Evolutionary conservation across 2,888 invertebrate genomes (phyloP).

Genomic region (Ecliptopera silaceata): DNA sequence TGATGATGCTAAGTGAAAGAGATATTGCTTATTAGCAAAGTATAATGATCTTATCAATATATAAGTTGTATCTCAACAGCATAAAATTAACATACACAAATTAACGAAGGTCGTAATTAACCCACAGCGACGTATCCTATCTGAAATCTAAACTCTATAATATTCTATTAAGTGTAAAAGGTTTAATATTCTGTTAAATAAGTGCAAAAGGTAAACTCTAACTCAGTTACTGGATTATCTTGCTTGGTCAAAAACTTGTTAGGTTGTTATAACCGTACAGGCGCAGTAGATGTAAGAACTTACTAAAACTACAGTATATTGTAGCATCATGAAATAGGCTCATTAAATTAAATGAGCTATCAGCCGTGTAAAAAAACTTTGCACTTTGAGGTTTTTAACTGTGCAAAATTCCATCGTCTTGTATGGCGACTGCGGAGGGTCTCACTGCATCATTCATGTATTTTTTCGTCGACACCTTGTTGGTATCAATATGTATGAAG

Average conservation of each 20-base stretch:
- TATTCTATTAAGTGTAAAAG: no score
- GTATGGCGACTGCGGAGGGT: conserved; percentile 70
- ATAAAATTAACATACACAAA: no score
- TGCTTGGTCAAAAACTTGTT: conserved; percentile 3
- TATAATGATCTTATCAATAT: no score
- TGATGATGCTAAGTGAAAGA: no score
- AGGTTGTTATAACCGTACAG: conserved; percentile 7
- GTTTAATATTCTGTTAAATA: no score
- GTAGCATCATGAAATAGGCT: conserved; percentile 47
- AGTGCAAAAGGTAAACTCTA: no score
- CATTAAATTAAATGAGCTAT: conserved; percentile 79
- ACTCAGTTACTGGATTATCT: no score
- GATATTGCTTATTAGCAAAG: no score
- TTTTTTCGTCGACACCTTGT: conserved; percentile 78
- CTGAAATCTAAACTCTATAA: no score
- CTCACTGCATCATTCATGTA: conserved; percentile 80
- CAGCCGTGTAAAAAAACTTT: conserved; percentile 72
- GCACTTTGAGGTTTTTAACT: conserved; percentile 67
- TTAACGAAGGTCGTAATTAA: no score
- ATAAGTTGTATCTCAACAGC: no score
- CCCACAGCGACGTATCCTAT: no score
- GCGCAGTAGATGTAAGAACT: conserved; percentile 26
- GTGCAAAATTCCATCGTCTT: conserved; percentile 75
- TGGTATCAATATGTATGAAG: conserved; percentile 75
- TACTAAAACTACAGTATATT: conserved; percentile 30